Evolutionary conservation across 2,888 invertebrate species (phyloP), one percentile per base, ranked within the genome.

Genomic region (Hypomecis atomaria): DNA sequence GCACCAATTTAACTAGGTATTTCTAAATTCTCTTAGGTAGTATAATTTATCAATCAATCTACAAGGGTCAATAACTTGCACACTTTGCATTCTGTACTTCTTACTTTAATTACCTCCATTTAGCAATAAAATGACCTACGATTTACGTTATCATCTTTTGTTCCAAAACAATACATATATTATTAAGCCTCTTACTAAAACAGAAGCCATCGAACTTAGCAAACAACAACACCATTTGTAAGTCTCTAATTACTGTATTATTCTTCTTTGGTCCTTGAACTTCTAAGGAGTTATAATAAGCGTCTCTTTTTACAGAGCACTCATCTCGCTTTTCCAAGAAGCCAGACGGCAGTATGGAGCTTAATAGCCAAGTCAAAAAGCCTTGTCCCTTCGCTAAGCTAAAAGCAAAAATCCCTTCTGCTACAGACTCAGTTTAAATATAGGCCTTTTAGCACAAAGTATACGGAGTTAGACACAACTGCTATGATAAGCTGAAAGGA

Each of bases 371-470:
- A 45, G 45, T 6, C 10, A 38, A 44, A 55, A 55, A 55, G 55
- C 55, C 45, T 37, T 37, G 52, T 40, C 40, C 54, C 45, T 45
- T 56, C 56, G 33, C 47, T 33, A 11, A 37, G 56, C 13, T 47
- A 56, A 56, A 56, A 56, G 56, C 56, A 47, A 56, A 38, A 56
- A 47, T 56, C 56, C 11, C 37, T 47, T 47, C 38, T 56, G 34
- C 6, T 56, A 47, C n/a, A 42, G 40, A n/a, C 49, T 11, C 33
- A 42, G 40, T 42, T 52, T 50, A 50, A 13, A 50, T 13, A 37
- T 33, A 52, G 40, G 40, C 52, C n/a, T 40, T 52, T 52, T 52
- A 52, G 49, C n/a, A 37, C 37, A 8, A 49, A 11, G 8, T 11
- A 37, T 11, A 11, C 49, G 8, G 8, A 37, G 13, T 37, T 49